Evolutionary conservation across 2,113 vertebrate genomes (phyloP).

Genomic region (Panthera uncia): DNA sequence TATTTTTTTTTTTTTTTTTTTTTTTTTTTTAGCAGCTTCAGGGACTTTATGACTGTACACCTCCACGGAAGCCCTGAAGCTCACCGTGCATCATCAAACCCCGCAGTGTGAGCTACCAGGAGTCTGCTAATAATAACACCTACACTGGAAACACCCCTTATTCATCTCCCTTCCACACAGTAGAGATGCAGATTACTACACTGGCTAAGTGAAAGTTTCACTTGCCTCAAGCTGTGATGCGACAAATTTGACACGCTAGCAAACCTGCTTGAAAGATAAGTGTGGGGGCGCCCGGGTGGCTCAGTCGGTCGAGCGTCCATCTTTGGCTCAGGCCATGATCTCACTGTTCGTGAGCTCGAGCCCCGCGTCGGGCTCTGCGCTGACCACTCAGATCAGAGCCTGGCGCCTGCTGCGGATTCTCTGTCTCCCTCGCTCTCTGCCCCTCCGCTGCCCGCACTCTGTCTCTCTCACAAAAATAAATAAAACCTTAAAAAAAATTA

Average conservation of each 20-base stretch:
- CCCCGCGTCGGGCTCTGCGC: too few species aligned
- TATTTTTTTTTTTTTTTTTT: constrained; percentile 35
- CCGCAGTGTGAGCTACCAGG: background rate
- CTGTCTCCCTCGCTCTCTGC: too few species aligned
- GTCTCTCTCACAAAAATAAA: too few species aligned
- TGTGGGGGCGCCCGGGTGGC: background rate
- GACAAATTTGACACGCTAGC: background rate
- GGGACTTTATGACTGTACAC: background rate
- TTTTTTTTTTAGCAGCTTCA: background rate
- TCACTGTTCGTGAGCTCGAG: too few species aligned
- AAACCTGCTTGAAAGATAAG: background rate
- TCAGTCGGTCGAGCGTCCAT: too few species aligned
- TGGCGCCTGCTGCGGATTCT: too few species aligned
- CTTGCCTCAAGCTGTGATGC: background rate
- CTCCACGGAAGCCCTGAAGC: background rate
- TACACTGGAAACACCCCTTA: background rate
- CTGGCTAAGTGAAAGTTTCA: background rate
- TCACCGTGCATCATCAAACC: background rate
- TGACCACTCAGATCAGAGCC: too few species aligned
- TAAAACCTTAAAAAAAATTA: background rate
- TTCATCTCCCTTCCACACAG: background rate
- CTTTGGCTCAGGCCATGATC: too few species aligned
- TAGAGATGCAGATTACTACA: background rate
- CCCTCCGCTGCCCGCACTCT: too few species aligned
- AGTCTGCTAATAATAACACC: background rate